Percentiles rank a stretch among this genome's conserved stretches.
Evolutionary conservation across 2,113 vertebrate genomes (phyloP).

Genomic region (Opisthocomus hoazin): DNA sequence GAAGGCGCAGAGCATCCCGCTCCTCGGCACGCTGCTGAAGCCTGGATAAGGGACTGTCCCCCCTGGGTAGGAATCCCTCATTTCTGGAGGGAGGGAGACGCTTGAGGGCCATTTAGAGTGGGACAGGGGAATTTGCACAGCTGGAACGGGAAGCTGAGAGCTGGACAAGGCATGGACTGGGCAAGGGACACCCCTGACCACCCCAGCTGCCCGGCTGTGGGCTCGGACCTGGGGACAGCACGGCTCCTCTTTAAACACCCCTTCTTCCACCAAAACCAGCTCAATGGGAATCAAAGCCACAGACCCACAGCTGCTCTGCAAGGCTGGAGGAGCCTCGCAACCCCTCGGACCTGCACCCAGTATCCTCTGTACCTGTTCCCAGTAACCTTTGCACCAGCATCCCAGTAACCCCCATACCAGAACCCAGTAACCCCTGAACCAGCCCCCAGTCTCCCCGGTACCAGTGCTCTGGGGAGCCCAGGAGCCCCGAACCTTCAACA

Average conservation of each 20-base stretch:
- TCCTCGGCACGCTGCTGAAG: not conserved
- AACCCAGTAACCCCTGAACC: not conserved
- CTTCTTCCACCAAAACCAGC: not conserved
- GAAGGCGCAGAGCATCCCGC: not conserved
- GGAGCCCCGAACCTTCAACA: not conserved
- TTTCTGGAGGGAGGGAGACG: not conserved
- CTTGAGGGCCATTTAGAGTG: accelerated
- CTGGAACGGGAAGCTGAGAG: accelerated
- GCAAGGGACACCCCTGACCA: not conserved
- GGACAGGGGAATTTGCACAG: not conserved
- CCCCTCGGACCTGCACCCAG: not conserved
- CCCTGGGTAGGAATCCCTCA: not conserved
- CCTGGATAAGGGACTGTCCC: not conserved
- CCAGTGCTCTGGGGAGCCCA: not conserved
- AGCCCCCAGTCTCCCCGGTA: not conserved
- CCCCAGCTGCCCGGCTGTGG: accelerated
- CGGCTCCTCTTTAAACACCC: not conserved
- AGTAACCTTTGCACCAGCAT: not conserved
- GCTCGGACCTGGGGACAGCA: not conserved
- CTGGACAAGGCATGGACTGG: not conserved
- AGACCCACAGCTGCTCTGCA: not conserved
- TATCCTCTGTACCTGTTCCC: not conserved
- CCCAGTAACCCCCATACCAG: not conserved
- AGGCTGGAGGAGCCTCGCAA: not conserved
- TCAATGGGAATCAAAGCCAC: not conserved